Evolutionary conservation across 2,888 invertebrate species (phyloP).

Genomic region (Argyra leucocephala): DNA sequence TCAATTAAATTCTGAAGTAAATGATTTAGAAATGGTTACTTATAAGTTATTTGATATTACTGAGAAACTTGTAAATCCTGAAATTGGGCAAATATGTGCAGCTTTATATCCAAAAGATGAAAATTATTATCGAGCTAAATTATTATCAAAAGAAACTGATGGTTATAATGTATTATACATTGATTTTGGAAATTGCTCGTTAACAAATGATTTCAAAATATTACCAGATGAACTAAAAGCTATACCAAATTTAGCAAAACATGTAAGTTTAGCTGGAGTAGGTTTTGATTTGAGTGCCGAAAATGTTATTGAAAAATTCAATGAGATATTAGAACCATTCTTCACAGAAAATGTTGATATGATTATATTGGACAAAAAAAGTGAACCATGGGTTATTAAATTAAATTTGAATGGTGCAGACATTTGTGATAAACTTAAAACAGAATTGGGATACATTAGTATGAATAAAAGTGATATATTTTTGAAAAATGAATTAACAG

Average conservation of each 20-base stretch:
- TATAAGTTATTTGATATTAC: slow-evolving; percentile 34
- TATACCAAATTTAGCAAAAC: slow-evolving; percentile 50
- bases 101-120: slow-evolving; percentile 73
- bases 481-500: slow-evolving; percentile 19
- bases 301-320: slow-evolving; percentile 30
- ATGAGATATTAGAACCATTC: slow-evolving; percentile 24
- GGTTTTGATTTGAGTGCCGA: slow-evolving; percentile 41
- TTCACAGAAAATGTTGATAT: slow-evolving; percentile 32
- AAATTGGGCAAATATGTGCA: slow-evolving; percentile 50
- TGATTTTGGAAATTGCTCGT: slow-evolving; percentile 56
- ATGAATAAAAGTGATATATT: slow-evolving; percentile 12
- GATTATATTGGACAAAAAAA: slow-evolving; percentile 29
- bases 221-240: slow-evolving; percentile 51
- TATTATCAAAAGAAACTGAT: slow-evolving; percentile 63
- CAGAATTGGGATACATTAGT: slow-evolving; percentile 27
- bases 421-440: slow-evolving; percentile 32
- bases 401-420: slow-evolving; percentile 31
- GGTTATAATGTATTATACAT: slow-evolving; percentile 61
- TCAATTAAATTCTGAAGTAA: slow-evolving; percentile 54
- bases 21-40: slow-evolving; percentile 49
- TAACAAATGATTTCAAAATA: slow-evolving; percentile 48
- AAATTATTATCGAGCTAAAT: slow-evolving; percentile 80
- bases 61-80: slow-evolving; percentile 19
- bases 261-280: slow-evolving; percentile 53
- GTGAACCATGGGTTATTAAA: slow-evolving; percentile 30